Evolutionary conservation across 2,797 vertebrate species (phyloP).

Genomic region (Muscicapa striata): DNA sequence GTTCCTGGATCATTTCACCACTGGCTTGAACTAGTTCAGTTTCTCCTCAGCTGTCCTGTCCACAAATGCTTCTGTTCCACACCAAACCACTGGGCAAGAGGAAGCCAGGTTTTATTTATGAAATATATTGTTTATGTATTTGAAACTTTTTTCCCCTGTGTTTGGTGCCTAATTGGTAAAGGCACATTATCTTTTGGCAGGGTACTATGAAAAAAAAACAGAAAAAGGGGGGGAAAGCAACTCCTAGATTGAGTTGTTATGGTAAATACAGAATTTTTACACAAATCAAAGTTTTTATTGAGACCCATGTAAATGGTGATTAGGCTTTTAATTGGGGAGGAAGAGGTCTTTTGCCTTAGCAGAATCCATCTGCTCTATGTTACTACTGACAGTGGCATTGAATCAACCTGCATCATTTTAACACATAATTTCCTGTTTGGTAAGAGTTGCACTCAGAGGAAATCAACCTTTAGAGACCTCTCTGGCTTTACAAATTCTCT

Average conservation of each 20-base stretch:
- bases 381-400: neutral
- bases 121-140: neutral
- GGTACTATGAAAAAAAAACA: neutral
- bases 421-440: neutral
- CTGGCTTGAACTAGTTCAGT: neutral
- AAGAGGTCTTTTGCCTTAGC: neutral
- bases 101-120: neutral
- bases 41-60: neutral
- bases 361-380: neutral
- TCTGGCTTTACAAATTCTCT: neutral
- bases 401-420: neutral
- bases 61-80: neutral
- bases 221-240: neutral
- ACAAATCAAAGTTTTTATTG: neutral
- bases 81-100: neutral
- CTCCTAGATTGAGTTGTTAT: neutral
- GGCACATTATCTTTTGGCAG: neutral
- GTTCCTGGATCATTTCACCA: neutral
- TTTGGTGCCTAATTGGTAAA: neutral
- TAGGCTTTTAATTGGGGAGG: neutral
- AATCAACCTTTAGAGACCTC: neutral
- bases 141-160: accelerated
- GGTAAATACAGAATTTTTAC: neutral
- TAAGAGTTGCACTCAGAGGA: neutral
- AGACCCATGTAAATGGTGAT: neutral